Conservation (phyloP, 2,888 invertebrate species). For the Polydrusus cervinus region DNA sequence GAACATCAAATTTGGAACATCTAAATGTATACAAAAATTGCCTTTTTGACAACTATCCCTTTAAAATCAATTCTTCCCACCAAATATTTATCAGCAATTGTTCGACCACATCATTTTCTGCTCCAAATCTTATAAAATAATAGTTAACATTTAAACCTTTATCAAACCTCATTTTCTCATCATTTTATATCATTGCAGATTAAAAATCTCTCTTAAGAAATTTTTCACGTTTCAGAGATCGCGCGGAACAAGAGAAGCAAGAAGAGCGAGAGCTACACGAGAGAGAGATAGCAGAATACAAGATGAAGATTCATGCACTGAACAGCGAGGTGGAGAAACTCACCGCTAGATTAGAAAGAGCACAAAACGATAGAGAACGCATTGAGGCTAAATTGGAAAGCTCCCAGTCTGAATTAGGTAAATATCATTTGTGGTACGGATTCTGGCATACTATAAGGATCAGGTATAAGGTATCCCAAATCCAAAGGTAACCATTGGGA, state of each 20-base stretch:
- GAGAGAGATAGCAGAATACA: slow-evolving; percentile 94
- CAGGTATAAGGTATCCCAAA: too few species aligned
- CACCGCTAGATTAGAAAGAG: slow-evolving; percentile 89
- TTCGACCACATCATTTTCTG: too few species aligned
- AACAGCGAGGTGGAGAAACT: slow-evolving; percentile 95
- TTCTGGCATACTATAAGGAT: background rate
- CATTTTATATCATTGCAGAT: slow-evolving; percentile 8
- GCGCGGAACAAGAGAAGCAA: slow-evolving; percentile 95
- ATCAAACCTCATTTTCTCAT: too few species aligned
- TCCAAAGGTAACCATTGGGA: too few species aligned
- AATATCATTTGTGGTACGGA: background rate
- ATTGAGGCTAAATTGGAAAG: slow-evolving; percentile 93
- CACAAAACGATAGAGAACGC: slow-evolving; percentile 92
- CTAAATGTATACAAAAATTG: too few species aligned
- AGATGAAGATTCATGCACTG: slow-evolving; percentile 92
- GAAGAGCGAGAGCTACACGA: slow-evolving; percentile 96
- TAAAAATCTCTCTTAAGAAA: slow-evolving; percentile 12
- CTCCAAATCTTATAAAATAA: too few species aligned
- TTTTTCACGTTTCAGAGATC: slow-evolving; percentile 76
- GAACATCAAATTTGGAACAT: too few species aligned
- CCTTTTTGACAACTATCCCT: too few species aligned
- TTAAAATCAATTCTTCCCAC: too few species aligned
- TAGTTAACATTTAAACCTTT: too few species aligned
- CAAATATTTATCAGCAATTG: too few species aligned
- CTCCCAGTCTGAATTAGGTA: slow-evolving; percentile 87